Evolutionary conservation across 2,797 vertebrate genomes (phyloP).

Genomic region (Enteromius trimaculatus): DNA sequence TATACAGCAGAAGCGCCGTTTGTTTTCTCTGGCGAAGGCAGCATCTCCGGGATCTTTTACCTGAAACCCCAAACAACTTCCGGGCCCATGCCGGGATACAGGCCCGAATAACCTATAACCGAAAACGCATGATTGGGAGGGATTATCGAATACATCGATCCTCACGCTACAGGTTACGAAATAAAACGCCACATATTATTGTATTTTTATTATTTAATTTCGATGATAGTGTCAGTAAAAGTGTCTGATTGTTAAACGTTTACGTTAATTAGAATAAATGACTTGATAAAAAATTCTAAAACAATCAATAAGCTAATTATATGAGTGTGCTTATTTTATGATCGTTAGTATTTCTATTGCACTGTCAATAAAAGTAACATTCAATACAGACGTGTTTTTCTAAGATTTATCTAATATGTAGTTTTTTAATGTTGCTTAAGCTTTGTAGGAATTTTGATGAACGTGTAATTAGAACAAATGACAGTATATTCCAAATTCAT

Average conservation of each 20-base stretch:
- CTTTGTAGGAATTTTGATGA: not conserved
- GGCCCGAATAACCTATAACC: constrained; percentile 72
- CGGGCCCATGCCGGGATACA: constrained; percentile 84
- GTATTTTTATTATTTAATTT: not conserved
- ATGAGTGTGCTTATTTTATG: not conserved
- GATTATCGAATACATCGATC: constrained; percentile 80
- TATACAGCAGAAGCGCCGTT: constrained; percentile 77
- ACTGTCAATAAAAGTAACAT: not conserved
- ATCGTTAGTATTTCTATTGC: not conserved
- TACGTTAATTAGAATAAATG: not conserved
- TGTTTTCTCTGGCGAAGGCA: constrained; percentile 83
- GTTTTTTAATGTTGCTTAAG: not conserved
- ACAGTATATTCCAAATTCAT: not conserved
- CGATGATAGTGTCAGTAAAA: not conserved
- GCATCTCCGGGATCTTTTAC: constrained; percentile 83
- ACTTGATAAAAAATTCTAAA: not conserved
- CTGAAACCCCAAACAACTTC: constrained; percentile 84
- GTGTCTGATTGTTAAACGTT: not conserved
- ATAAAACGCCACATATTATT: constrained; percentile 16
- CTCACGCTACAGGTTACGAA: constrained; percentile 49
- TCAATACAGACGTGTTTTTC: not conserved
- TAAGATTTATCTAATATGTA: not conserved
- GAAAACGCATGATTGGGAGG: constrained; percentile 61
- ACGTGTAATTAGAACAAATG: not conserved
- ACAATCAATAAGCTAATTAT: not conserved